Conservation (phyloP, 2,797 vertebrate species). For the Crocidura indochinensis region DNA sequence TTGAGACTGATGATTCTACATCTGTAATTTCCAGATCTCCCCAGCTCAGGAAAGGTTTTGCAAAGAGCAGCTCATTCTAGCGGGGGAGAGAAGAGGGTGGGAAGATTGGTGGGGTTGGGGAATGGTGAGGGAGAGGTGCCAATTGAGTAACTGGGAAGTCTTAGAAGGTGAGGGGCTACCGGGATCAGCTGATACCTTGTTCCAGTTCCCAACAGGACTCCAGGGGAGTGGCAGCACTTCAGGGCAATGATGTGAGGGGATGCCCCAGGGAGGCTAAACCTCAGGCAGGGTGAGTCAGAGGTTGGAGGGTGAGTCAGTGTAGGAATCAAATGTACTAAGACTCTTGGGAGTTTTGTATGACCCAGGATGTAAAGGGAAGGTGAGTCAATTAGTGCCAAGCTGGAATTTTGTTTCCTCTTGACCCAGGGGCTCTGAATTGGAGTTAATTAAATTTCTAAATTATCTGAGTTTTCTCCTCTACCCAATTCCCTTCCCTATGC, state of each 20-base stretch:
- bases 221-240: background rate
- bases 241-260: background rate
- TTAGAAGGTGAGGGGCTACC: too few species aligned
- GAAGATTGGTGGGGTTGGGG: too few species aligned
- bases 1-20: background rate
- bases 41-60: background rate
- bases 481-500: too few species aligned
- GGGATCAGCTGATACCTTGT: background rate
- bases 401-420: background rate
- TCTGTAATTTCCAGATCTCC: background rate
- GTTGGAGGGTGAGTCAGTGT: too few species aligned
- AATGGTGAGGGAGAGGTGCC: background rate
- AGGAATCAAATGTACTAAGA: background rate
- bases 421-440: background rate
- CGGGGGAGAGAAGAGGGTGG: too few species aligned
- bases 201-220: background rate
- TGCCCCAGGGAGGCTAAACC: background rate
- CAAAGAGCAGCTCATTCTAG: background rate
- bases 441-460: conserved; percentile 12
- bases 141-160: background rate
- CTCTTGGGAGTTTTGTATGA: background rate
- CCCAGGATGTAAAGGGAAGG: conserved; percentile 1
- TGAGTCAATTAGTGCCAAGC: background rate
- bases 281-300: background rate
- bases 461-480: background rate